Conservation (phyloP, 1,140 invertebrate species). For the Saccostrea cuccullata region DNA sequence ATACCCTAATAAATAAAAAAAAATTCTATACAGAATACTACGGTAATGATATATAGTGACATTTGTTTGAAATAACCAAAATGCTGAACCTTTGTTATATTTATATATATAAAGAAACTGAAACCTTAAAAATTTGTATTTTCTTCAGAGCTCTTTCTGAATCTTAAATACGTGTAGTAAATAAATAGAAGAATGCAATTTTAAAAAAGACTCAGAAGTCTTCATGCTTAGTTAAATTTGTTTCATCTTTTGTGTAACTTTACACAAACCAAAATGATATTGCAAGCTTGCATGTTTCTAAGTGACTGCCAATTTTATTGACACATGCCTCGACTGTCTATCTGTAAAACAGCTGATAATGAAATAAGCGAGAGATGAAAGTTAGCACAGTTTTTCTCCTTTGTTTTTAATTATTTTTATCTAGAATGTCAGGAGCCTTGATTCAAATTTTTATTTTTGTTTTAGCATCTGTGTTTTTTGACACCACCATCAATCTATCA, state of each 20-base stretch:
- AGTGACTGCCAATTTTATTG: slow-evolving; percentile 13
- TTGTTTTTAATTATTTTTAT: slow-evolving; percentile 27
- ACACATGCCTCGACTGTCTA: background rate
- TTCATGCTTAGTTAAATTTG: background rate
- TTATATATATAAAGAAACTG: too few species aligned
- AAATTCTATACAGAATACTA: too few species aligned
- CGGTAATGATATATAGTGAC: too few species aligned
- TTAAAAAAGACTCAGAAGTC: background rate
- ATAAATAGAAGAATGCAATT: background rate
- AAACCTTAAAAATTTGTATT: too few species aligned
- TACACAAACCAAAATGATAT: background rate
- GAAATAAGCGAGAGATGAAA: slow-evolving; percentile 17
- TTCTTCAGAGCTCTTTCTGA: too few species aligned
- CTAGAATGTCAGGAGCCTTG: slow-evolving; percentile 3
- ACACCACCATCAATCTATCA: background rate
- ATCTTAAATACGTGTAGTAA: background rate
- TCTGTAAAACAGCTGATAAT: background rate
- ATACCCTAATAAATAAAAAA: too few species aligned
- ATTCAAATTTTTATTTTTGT: background rate
- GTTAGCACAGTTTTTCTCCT: background rate
- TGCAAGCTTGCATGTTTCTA: slow-evolving; percentile 25
- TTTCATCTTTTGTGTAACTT: background rate
- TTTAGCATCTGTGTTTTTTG: background rate
- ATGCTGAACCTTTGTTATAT: too few species aligned
- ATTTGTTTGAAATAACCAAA: too few species aligned